Evolutionary conservation across 23 tunicate genomes (phyloP), one percentile per base, ranked within the genome.

Genomic region (Corella eumyota): DNA sequence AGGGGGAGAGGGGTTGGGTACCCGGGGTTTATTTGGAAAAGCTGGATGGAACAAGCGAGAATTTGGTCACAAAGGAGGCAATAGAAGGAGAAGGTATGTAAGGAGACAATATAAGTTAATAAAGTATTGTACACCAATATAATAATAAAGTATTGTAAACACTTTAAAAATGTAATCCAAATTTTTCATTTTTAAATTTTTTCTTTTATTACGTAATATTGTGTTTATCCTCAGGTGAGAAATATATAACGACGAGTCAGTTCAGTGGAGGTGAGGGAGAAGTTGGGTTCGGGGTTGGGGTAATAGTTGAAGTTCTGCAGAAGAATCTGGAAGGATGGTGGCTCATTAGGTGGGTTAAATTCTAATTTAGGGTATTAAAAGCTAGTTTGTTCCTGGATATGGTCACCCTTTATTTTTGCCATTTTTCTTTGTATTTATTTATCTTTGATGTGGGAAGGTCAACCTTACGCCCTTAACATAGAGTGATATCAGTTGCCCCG

Each of bases 271-370:
- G 40, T 17, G 24, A 70, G 24, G 85, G 65, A 25, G 96, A 88
- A 34, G 37, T 88, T 0, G 69, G 83, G 21, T 88, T 88, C 53
- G 81, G 88, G 24, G 60, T 59, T 1, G 96, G 96, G 2, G 96
- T 73, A 5, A 26, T 72, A 4, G 88, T 88, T 7, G 96, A 88
- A 67, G 96, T 88, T 4, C 44, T 88, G 67, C 88, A 88, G 63
- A 88, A 88, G 59, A 88, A 78, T 50, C 54, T 88, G 4, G 96
- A 88, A 68, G 96, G 96, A 22, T 88, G 96, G 96, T 88, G 96
- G 96, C 63, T 54, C n/a, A 48, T 88, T 20, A 78, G 88, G 96
- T 88, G 58, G 28, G 27, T n/a, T n/a, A n/a, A 37, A 24, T 25
- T 35, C 45, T 34, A 11, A 17, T 44, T 11, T 44, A n/a, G n/a